Evolutionary conservation across 2,797 vertebrate genomes (phyloP), one percentile per base, ranked within the genome.

Genomic region (Odontamblyopus lacepedii): DNA sequence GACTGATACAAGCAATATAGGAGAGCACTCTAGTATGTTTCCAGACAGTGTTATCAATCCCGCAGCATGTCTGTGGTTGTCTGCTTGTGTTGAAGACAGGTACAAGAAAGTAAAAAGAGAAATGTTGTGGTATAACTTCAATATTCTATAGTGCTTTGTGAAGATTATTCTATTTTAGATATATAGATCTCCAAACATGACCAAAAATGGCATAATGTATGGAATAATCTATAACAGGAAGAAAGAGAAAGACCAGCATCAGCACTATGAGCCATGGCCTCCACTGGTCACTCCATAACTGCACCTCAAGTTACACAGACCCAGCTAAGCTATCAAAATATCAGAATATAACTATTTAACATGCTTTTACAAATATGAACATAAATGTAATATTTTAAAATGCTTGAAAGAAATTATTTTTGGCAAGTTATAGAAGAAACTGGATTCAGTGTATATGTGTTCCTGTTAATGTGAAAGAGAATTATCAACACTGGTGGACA

Each of bases 1-100:
- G 75, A 70, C 51, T 19, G 75, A 87, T 67, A 72, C 70, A 90
- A 91, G 88, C 90, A 92, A 91, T 90, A 91, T 74, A 79, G 76
- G 80, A 85, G 69, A 69, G 75, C 69, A 72, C 70, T 78, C 57
- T 63, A 75, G 81, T 70, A 76, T 69, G 81, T 89, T 73, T 85
- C 61, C 75, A 73, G 63, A 75, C 70, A 70, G 50, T 70, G 76
- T 48, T 13, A 48, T 48, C 44, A 48, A 82, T 44, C 75, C 55
- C 69, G 62, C 48, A 56, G 55, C 67, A 73, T 71, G 69, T 61
- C 67, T 61, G 44, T 62, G 38, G 32, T 80, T 71, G 48, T 60
- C 75, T 55, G 71, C 77, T 67, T 51, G 72, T 11, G 59, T 19
- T 65, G 56, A 80, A 80, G 75, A 70, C 63, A 60, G 78, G 68